phyloP scores from a whole-genome alignment of 2,888 invertebrate species.

The Tenthredo notha region DNA sequence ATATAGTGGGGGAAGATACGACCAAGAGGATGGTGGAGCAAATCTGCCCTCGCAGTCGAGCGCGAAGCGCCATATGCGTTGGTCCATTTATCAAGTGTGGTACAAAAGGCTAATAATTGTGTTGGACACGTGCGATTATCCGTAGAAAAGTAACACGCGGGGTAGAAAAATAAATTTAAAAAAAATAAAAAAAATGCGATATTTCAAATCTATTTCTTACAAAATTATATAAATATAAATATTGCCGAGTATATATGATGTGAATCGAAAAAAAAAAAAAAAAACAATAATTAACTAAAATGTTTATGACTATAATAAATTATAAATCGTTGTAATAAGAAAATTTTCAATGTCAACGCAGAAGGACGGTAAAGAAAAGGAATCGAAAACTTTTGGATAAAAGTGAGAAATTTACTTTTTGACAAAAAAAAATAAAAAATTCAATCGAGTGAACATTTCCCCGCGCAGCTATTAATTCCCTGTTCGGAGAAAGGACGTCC shows the following conservation, averaged over 20 bases:
- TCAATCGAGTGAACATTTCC: neutral
- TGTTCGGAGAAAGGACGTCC: neutral
- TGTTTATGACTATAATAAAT: no score
- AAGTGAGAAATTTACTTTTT: neutral
- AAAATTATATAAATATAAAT: neutral
- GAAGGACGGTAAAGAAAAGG: neutral
- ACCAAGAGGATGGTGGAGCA: constrained; percentile 65
- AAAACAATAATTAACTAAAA: neutral
- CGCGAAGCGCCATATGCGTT: constrained; percentile 74
- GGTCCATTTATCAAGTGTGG: constrained; percentile 69
- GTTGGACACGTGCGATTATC: constrained; percentile 70
- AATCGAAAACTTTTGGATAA: no score
- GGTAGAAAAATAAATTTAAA: no score
- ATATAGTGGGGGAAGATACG: constrained; percentile 67
- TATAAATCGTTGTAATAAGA: no score
- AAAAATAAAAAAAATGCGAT: constrained; percentile 19
- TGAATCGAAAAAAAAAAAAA: neutral
- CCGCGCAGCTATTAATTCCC: neutral
- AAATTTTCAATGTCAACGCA: no score
- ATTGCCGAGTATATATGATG: neutral
- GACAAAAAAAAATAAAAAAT: neutral
- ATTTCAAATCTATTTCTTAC: neutral
- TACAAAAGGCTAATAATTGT: constrained; percentile 70
- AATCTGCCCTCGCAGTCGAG: constrained; percentile 70
- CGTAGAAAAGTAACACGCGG: constrained; percentile 66